Conservation (phyloP, 92 coral and sea anemone genomes). For the Phenganax subtilis region DNA sequence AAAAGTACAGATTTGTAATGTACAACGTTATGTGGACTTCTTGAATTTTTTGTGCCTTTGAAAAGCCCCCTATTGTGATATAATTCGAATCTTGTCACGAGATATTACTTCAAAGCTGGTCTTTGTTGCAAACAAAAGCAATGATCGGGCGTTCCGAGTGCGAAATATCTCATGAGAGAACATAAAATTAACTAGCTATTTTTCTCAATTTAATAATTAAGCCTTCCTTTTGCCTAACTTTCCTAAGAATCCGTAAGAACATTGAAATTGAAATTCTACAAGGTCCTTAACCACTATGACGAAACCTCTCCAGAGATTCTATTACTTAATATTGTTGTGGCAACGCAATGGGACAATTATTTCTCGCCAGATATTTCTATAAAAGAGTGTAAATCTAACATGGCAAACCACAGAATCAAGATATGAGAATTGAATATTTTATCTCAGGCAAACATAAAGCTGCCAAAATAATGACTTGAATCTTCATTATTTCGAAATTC, state of each 20-base stretch:
- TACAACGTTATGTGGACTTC: background rate
- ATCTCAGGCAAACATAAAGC: too few species aligned
- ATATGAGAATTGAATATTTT: too few species aligned
- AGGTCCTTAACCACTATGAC: background rate
- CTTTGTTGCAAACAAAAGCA: conserved; percentile 39
- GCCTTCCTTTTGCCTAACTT: background rate
- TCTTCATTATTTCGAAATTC: too few species aligned
- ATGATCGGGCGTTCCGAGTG: conserved; percentile 23
- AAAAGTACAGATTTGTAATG: background rate
- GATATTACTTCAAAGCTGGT: background rate
- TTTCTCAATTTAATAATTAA: background rate
- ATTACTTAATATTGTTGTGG: background rate
- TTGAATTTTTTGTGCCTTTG: background rate
- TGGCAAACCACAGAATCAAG: too few species aligned
- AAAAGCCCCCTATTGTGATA: background rate
- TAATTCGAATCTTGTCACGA: background rate
- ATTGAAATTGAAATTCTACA: too few species aligned
- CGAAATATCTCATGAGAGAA: background rate
- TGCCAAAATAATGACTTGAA: too few species aligned
- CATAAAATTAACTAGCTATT: background rate
- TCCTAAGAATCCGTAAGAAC: background rate
- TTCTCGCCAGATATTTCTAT: background rate
- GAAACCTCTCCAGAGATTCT: background rate
- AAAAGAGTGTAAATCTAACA: too few species aligned
- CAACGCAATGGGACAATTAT: conserved; percentile 6